Evolutionary conservation across 2,113 vertebrate species (phyloP), one percentile per base, ranked within the genome.

Genomic region (Riparia riparia): DNA sequence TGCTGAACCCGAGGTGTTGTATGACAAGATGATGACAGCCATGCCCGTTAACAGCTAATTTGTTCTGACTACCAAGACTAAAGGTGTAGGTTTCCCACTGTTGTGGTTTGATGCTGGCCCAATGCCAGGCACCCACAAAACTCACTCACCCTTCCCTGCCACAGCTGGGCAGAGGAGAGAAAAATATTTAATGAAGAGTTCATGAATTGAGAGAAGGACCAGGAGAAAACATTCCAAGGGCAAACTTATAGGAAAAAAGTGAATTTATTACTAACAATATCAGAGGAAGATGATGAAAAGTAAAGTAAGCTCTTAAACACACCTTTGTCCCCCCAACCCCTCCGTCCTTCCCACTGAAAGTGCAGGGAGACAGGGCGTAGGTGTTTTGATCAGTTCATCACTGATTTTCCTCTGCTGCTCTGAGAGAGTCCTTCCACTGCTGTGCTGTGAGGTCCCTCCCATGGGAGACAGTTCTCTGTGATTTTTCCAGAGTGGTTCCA

Each of bases 1-100:
- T 97, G 82, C 94, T 81, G 92, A 82, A 82, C 93, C 76, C 60
- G 64, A 42, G 19, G 53, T 91, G 73, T 41, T 95, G 89, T 49
- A 50, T 86, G 93, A 95, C 41, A 72, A 71, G 89, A 95, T 83
- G 93, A 95, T 0, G 5, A 84, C 86, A 95, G 39, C 73, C 66
- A 2, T 39, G 78, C 37, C 89, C 13, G 3, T 63, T 91, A 57
- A 45, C 79, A 77, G 80, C 54, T 97, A 64, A 96, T 96, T 92
- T 70, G 49, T 93, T 97, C 71, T 88, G 87, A 89, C 94, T 80
- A 45, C 58, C 64, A 63, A 71, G 57, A 65, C 32, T 32, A 18
- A 84, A 94, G 72, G 28, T 64, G 96, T 87, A 50, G 76, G 71
- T 81, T 89, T 26, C 69, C 72, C 22, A 47, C 22, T 73, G 41